These are phyloP conservation scores for Salmo trutta DNA, from an alignment of 2,797 vertebrate genomes.

Conservation along the genomic window DNA sequence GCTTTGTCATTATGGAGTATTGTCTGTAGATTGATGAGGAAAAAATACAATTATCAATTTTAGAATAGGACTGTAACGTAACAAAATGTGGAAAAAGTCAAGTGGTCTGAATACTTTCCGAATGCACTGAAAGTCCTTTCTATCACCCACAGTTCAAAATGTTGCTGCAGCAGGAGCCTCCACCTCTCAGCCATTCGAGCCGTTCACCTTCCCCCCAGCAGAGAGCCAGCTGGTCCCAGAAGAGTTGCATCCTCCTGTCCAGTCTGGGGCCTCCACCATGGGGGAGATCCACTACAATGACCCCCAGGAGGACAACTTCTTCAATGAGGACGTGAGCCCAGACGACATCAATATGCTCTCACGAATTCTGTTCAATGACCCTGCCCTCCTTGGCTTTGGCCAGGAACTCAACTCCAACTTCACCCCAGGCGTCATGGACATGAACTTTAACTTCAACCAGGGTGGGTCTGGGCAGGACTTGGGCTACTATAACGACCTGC, in stretches of 20 bases:
- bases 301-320: conserved; percentile 37
- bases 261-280: neutral
- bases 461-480: conserved; percentile 55
- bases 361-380: conserved; percentile 44
- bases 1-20: too few relatives aligned
- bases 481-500: conserved; percentile 65
- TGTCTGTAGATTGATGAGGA: too few relatives aligned
- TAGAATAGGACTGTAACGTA: too few relatives aligned
- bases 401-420: conserved; percentile 25
- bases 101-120: too few relatives aligned
- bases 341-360: conserved; percentile 11
- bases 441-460: conserved; percentile 34
- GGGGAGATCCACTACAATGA: conserved; percentile 49
- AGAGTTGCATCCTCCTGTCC: conserved; percentile 25
- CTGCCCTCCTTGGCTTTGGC: conserved; percentile 8
- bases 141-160: conserved; percentile 43
- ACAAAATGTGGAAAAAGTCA: too few relatives aligned
- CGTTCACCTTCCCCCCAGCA: conserved; percentile 36
- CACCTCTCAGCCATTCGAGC: conserved; percentile 29
- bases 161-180: conserved; percentile 38
- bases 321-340: neutral
- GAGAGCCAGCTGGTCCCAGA: conserved; percentile 38
- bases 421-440: conserved; percentile 41
- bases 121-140: neutral
- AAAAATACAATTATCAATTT: too few relatives aligned